Evolutionary conservation across 2,888 invertebrate species (phyloP).

Genomic region (Tigriopus californicus): DNA sequence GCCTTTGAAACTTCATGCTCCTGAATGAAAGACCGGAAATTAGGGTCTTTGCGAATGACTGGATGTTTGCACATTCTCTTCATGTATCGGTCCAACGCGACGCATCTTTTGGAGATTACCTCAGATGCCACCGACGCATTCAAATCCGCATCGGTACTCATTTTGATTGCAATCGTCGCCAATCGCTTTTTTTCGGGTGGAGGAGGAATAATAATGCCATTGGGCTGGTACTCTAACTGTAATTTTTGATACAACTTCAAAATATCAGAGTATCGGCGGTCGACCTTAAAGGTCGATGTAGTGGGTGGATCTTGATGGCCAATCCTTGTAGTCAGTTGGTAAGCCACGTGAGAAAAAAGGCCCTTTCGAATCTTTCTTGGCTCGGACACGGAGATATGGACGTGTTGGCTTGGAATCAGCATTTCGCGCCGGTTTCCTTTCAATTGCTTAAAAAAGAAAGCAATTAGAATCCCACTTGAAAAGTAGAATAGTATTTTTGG

Average conservation of each 20-base stretch:
- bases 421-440: not conserved
- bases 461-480: not conserved
- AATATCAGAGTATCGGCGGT: not conserved
- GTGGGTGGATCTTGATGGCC: not conserved
- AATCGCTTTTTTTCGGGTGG: not conserved
- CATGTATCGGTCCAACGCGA: slow-evolving; percentile 7
- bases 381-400: not conserved
- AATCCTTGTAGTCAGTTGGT: not conserved
- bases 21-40: slow-evolving; percentile 14
- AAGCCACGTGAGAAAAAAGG: not conserved
- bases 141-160: not conserved
- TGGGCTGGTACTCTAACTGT: not conserved
- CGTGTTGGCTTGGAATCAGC: not conserved
- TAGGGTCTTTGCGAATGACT: slow-evolving; percentile 11
- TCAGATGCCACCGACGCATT: not conserved
- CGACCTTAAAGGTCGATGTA: not conserved
- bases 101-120: not conserved
- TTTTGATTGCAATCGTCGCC: not conserved
- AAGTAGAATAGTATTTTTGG: not conserved
- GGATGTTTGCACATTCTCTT: slow-evolving; percentile 9
- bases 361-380: slow-evolving; percentile 12
- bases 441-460: not conserved
- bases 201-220: slow-evolving; percentile 12
- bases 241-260: not conserved
- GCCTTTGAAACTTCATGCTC: not conserved